Percentiles rank a stretch among this genome's conserved stretches.
Conservation (phyloP, 2,113 vertebrate genomes). For the Danio rerio region DNA sequence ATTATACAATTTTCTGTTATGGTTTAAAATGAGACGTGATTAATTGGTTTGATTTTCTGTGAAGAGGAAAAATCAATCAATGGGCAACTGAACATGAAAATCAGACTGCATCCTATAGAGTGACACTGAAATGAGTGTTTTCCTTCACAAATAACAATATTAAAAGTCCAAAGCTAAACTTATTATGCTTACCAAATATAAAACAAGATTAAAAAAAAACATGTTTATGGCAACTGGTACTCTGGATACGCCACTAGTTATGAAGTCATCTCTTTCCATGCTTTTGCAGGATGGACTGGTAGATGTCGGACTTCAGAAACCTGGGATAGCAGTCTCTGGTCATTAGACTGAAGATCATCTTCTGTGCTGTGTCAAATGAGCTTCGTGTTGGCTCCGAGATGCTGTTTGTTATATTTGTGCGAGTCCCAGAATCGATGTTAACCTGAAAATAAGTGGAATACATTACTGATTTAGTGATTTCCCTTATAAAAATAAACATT, state of each 20-base stretch:
- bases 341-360: slow-evolving; percentile 89
- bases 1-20: neutral
- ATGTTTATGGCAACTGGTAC: neutral
- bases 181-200: slow-evolving; percentile 22
- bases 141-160: neutral
- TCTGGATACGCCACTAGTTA: neutral
- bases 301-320: slow-evolving; percentile 87
- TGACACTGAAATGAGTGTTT: neutral
- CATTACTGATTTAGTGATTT: no score
- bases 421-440: slow-evolving; percentile 90
- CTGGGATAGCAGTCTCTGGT: slow-evolving; percentile 93
- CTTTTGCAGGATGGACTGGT: slow-evolving; percentile 75
- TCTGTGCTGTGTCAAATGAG: slow-evolving; percentile 91
- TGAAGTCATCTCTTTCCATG: slow-evolving; percentile 67
- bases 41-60: neutral
- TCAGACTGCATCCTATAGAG: neutral
- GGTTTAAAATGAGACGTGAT: neutral
- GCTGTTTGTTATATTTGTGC: slow-evolving; percentile 88
- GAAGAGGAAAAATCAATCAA: neutral
- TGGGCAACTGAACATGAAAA: neutral
- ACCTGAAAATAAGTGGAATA: slow-evolving; percentile 78
- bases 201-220: neutral
- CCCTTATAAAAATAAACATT: no score
- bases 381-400: slow-evolving; percentile 83
- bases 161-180: slow-evolving; percentile 23